Conservation (phyloP, 2,797 vertebrate genomes). For the Harpagifer antarcticus region DNA sequence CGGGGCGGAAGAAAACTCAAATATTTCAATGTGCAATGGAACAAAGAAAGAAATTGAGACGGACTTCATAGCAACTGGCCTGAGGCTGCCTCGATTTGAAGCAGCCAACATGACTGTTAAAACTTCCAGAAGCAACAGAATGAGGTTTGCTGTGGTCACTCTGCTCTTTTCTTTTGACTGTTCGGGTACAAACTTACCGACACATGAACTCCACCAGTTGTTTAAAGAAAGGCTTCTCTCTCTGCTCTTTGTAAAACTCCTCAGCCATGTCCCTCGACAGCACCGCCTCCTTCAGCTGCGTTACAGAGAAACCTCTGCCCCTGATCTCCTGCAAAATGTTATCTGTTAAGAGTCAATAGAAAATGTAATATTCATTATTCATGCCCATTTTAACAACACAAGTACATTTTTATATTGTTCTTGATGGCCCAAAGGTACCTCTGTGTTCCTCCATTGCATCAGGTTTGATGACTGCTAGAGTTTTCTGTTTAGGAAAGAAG, state of each 20-base stretch:
- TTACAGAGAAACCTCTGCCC: slow-evolving; percentile 85
- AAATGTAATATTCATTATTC: not conserved
- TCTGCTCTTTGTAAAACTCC: slow-evolving; percentile 89
- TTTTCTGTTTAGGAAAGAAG: slow-evolving; percentile 92
- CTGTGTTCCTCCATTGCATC: slow-evolving; percentile 82
- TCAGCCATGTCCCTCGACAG: slow-evolving; percentile 84
- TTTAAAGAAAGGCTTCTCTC: slow-evolving; percentile 87
- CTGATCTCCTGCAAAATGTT: slow-evolving; percentile 86
- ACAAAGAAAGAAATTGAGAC: slow-evolving; percentile 62
- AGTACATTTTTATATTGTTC: slow-evolving; percentile 1
- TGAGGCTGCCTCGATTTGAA: slow-evolving; percentile 59
- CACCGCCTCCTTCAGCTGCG: slow-evolving; percentile 82
- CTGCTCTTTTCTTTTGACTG: slow-evolving; percentile 5
- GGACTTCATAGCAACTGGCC: slow-evolving; percentile 50
- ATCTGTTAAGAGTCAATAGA: slow-evolving; percentile 70
- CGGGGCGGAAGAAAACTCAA: slow-evolving; percentile 63
- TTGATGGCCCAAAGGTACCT: slow-evolving; percentile 77
- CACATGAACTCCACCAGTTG: slow-evolving; percentile 88
- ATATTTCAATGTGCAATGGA: slow-evolving; percentile 54
- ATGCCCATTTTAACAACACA: not conserved
- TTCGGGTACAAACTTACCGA: slow-evolving; percentile 81
- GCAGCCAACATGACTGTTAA: slow-evolving; percentile 50
- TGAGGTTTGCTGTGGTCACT: slow-evolving; percentile 32
- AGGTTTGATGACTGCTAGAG: slow-evolving; percentile 93
- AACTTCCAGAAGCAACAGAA: slow-evolving; percentile 39